Evolutionary conservation across 2,888 invertebrate species (phyloP), one percentile per base, ranked within the genome.

Genomic region (Plusia festucae): DNA sequence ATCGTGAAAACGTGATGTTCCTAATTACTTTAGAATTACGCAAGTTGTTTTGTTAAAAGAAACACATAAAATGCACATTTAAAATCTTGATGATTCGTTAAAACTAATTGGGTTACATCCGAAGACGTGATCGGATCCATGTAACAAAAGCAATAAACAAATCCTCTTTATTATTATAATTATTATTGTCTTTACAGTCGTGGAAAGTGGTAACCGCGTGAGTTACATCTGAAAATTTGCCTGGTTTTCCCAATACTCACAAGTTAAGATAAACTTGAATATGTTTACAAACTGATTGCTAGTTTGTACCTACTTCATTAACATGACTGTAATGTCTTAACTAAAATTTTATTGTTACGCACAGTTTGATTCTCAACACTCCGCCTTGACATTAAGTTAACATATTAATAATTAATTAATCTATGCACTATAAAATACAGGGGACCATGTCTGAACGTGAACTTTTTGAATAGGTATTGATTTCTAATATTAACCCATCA

Each of bases 51-150:
- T 52, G 46, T 22, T 49, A 40, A 40, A 15, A 40, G n/a, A n/a
- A 40, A 13, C 46, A 63, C 20, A 58, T 64, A 44, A 65, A 30
- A 30, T 30, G 58, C 16, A 9, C 27, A 13, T 7, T 49, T 52
- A 16, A 51, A 49, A 16, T 46, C 27, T 11, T 59, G 60, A 30
- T 32, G 57, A 63, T 54, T 53, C n/a, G 40, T n/a, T n/a, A 40
- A 40, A 40, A 3, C n/a, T n/a, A 15, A 40, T 40, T 40, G n/a
- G 15, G 9, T 16, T 22, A 63, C 58, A 61, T 56, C 15, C 24
- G 30, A 57, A 74, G 56, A 62, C 53, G 69, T 56, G 51, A n/a
- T 40, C 9, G 13, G 30, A 24, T 40, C 7, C 2, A 60, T 57
- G 46, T 46, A 57, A 30, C 49, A n/a, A 46, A 53, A 20, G 2